Evolutionary conservation across 2,888 invertebrate species (phyloP), one percentile per base, ranked within the genome.

Genomic region (Tridacna crocea): DNA sequence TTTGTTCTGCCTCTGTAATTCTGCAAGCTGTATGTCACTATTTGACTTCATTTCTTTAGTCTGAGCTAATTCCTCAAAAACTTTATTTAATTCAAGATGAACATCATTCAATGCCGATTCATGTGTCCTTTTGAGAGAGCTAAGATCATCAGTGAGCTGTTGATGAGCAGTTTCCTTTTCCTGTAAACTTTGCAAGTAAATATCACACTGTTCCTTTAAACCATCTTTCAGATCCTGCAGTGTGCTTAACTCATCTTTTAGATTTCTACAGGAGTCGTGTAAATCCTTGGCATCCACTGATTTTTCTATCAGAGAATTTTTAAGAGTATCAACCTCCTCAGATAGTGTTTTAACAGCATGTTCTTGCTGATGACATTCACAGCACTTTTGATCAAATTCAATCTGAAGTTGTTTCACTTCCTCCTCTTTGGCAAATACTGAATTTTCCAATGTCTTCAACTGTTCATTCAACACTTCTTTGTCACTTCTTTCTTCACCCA

Each of bases 111-210:
- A 13, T 51, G n/a, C 51, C 2, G 70, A 51, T 11, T 51, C 24
- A 26, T 70, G 51, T 51, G 15, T 70, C 51, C 22, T 24, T n/a
- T 70, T 24, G 10, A 51, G 10, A n/a, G 46, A 48, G 8, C 13
- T 11, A 24, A 70, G 1, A 19, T 70, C 70, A 51, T 48, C 47
- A 15, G 48, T 22, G 2, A 70, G 22, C 17, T 51, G 22, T 19
- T 51, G 22, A 24, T 51, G 22, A n/a, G 22, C 24, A 24, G 13
- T 15, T 12, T 84, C 84, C 47, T 72, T 80, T 63, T 82, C 80
- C 22, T 48, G 75, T n/a, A 88, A 19, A 13, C 73, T 79, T 61
- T 80, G n/a, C 17, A 61, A n/a, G 46, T 75, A 0, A 26, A 24
- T 11, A 27, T 47, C 17, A 61, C 17, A 24, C 36, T 75, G 17